phyloP scores from a whole-genome alignment of 2,888 invertebrate genomes.

The Abrostola triplasia region DNA sequence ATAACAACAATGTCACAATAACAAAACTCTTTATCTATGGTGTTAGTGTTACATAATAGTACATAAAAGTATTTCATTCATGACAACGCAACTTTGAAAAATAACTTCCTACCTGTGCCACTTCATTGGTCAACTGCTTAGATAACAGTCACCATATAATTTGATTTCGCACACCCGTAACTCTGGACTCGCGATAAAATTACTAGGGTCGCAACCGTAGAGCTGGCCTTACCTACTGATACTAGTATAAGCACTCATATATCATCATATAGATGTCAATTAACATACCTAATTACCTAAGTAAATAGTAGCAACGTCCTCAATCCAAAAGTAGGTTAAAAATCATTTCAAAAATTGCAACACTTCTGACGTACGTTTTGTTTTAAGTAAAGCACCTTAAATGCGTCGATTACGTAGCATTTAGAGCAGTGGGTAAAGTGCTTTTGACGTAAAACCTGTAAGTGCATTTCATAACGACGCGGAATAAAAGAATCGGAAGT shows the following conservation, averaged over 20 bases:
- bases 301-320: neutral
- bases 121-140: neutral
- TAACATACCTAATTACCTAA: neutral
- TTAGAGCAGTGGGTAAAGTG: constrained; percentile 11
- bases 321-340: neutral
- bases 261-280: neutral
- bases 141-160: neutral
- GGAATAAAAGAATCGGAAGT: neutral
- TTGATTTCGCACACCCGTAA: too few relatives aligned
- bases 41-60: neutral
- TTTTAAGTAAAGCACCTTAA: constrained; percentile 1
- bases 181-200: too few relatives aligned
- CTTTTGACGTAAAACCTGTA: neutral
- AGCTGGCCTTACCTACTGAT: too few relatives aligned
- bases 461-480: constrained; percentile 12
- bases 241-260: too few relatives aligned
- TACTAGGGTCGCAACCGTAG: too few relatives aligned
- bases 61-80: too few relatives aligned
- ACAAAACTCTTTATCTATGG: neutral
- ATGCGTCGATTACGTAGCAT: constrained; percentile 15
- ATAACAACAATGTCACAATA: neutral
- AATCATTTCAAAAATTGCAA: constrained; percentile 8
- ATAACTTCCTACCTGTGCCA: neutral
- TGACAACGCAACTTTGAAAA: neutral
- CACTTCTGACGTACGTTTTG: neutral